Evolutionary conservation across 2,888 invertebrate genomes (phyloP).

Genomic region (Diachrysia chrysitis): DNA sequence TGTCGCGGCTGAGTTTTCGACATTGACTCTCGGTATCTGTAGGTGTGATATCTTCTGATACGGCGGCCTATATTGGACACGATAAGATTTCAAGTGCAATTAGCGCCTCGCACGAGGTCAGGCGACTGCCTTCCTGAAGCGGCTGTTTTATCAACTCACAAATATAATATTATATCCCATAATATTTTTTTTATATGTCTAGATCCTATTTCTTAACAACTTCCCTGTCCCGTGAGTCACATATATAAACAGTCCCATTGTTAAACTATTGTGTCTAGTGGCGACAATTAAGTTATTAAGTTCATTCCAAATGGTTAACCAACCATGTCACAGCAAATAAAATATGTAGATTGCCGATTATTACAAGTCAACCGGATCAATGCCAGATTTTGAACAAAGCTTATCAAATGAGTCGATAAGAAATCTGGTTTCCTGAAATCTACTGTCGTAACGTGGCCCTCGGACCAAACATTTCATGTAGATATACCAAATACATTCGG

Average conservation of each 20-base stretch:
- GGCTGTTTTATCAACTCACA: too few species aligned
- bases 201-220: too few species aligned
- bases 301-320: not conserved
- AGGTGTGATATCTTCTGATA: not conserved
- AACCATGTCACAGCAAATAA: not conserved
- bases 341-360: not conserved
- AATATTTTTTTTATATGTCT: too few species aligned
- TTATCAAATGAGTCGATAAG: not conserved
- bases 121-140: not conserved
- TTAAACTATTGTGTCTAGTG: too few species aligned
- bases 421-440: not conserved
- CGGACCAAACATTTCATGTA: not conserved
- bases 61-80: not conserved
- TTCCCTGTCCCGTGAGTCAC: too few species aligned
- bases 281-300: not conserved
- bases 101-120: not conserved
- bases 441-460: not conserved
- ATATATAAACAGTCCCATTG: too few species aligned
- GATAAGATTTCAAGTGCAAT: constrained; percentile 11
- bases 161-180: too few species aligned
- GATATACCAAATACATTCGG: not conserved
- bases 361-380: not conserved
- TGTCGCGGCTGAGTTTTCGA: not conserved
- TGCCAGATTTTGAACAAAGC: not conserved
- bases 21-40: constrained; percentile 3